Evolutionary conservation across 2,797 vertebrate species (phyloP).

Genomic region (Notoglanidium macrostoma): DNA sequence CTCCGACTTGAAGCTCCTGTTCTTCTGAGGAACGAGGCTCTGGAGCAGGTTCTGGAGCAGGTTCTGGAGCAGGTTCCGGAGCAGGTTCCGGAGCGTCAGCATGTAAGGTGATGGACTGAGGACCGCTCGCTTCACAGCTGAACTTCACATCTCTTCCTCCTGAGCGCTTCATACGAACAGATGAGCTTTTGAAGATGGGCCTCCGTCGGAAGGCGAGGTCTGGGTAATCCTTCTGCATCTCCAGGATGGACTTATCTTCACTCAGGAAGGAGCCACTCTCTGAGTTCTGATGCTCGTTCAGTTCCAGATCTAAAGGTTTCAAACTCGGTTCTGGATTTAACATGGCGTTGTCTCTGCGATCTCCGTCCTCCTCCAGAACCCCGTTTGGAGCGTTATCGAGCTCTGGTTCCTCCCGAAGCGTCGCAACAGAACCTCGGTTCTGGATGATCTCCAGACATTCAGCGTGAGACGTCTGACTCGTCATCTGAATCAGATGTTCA

Average conservation of each 20-base stretch:
- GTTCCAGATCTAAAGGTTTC: constrained; percentile 37
- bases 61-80: constrained; percentile 28
- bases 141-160: not conserved
- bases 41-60: not conserved
- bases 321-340: constrained; percentile 43
- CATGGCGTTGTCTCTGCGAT: constrained; percentile 17
- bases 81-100: constrained; percentile 32
- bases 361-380: constrained; percentile 42
- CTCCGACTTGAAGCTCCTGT: not conserved
- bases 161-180: not conserved
- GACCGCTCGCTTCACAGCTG: constrained; percentile 58
- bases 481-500: constrained; percentile 69
- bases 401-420: not conserved
- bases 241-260: constrained; percentile 68
- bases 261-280: not conserved
- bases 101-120: constrained; percentile 66
- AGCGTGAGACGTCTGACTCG: constrained; percentile 61
- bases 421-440: constrained; percentile 49
- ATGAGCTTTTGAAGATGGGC: constrained; percentile 60
- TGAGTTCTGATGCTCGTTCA: not conserved
- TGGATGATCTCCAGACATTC: constrained; percentile 61
- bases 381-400: not conserved
- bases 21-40: constrained; percentile 45
- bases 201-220: constrained; percentile 79
- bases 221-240: constrained; percentile 75